Percentiles rank a stretch among this genome's conserved stretches.
These are phyloP conservation scores for Drosophila picticornis DNA, from an alignment of 2,888 invertebrate genomes.

Conservation along the genomic window DNA sequence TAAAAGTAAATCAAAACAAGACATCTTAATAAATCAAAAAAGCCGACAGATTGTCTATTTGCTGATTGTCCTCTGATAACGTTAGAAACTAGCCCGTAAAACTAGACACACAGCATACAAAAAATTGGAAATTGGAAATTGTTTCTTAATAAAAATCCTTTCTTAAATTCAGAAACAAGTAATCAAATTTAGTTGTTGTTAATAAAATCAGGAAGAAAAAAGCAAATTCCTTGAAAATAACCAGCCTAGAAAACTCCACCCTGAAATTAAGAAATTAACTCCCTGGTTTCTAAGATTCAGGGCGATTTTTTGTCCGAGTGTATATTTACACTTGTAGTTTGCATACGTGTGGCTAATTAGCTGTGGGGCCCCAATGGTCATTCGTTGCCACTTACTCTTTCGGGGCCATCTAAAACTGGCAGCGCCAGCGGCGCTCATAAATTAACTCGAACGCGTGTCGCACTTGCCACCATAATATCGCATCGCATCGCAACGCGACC, in stretches of 20 bases:
- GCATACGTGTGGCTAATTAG: constrained; percentile 6
- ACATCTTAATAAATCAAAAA: background rate
- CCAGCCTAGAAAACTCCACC: too few species aligned
- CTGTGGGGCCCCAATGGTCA: constrained; percentile 29
- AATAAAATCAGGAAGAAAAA: too few species aligned
- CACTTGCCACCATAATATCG: constrained; percentile 13
- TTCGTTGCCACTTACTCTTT: constrained; percentile 24
- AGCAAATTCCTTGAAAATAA: too few species aligned
- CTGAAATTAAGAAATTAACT: too few species aligned
- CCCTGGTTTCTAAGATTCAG: too few species aligned
- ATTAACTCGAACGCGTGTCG: constrained; percentile 46
- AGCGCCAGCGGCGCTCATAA: constrained; percentile 42
- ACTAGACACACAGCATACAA: too few species aligned
- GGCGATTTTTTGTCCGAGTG: rapidly evolving
- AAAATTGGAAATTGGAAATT: too few species aligned
- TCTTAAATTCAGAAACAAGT: background rate
- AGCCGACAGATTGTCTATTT: background rate
- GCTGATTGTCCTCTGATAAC: background rate
- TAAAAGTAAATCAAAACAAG: background rate
- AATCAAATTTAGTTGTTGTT: background rate
- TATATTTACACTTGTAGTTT: background rate
- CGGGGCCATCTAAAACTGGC: constrained; percentile 25
- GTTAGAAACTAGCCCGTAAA: background rate
- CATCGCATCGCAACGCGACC: constrained; percentile 10
- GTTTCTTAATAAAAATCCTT: background rate